Evolutionary conservation across 1,140 invertebrate genomes (phyloP).

Genomic region (Mercenaria mercenaria): DNA sequence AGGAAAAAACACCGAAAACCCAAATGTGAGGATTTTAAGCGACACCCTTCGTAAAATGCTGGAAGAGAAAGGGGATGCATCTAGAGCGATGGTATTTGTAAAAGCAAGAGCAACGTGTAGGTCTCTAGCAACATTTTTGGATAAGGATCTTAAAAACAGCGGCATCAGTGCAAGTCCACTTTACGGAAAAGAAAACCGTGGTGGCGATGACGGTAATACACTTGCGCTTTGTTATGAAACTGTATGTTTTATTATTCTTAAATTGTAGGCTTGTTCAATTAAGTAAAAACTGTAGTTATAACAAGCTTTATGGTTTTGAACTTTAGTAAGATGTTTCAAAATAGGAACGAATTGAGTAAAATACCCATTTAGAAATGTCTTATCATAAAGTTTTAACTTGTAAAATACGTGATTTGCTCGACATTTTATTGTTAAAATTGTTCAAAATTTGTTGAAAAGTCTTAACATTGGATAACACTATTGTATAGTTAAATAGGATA

Average conservation of each 20-base stretch:
- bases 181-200: slow-evolving; percentile 65
- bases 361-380: too few relatives aligned
- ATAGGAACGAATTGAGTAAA: background rate
- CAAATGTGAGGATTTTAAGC: slow-evolving; percentile 32
- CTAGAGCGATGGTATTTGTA: slow-evolving; percentile 46
- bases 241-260: too few relatives aligned
- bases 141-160: background rate
- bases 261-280: background rate
- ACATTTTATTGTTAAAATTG: too few relatives aligned
- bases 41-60: slow-evolving; percentile 33
- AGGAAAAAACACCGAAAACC: slow-evolving; percentile 38
- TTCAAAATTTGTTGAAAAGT: too few relatives aligned
- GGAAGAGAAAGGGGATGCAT: slow-evolving; percentile 1
- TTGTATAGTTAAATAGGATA: too few relatives aligned
- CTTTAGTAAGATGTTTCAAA: background rate
- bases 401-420: too few relatives aligned
- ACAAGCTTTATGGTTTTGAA: background rate
- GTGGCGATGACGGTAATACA: slow-evolving; percentile 72
- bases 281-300: background rate
- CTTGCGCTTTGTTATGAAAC: background rate
- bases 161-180: slow-evolving; percentile 64
- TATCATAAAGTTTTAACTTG: too few relatives aligned
- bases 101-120: slow-evolving; percentile 54
- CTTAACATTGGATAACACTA: too few relatives aligned
- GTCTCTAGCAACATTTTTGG: slow-evolving; percentile 16